phyloP scores from a whole-genome alignment of 2,797 vertebrate species.

The Alouatta caraya region DNA sequence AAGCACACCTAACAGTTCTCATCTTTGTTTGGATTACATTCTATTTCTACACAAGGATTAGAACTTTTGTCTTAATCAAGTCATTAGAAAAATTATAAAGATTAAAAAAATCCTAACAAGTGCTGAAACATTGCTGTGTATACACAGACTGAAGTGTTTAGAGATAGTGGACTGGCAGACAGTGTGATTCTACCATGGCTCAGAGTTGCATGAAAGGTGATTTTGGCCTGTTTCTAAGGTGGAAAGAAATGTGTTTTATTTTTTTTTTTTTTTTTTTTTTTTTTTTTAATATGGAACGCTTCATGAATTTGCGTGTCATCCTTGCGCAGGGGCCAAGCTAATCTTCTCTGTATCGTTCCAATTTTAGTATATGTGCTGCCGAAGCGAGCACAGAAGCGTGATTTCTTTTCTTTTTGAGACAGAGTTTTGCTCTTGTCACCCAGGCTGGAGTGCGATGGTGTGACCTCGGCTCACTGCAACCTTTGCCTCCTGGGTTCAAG shows the following conservation, averaged over 20 bases:
- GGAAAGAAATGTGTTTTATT: not conserved
- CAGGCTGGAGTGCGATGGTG: not conserved
- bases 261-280: too few species aligned
- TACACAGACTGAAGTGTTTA: not conserved
- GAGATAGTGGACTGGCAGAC: not conserved
- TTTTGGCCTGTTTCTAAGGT: not conserved
- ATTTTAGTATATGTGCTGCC: too few species aligned
- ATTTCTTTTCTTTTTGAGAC: not conserved
- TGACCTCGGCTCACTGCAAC: not conserved
- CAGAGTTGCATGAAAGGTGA: not conserved
- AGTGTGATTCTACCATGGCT: not conserved
- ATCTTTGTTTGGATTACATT: not conserved
- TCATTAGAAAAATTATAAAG: not conserved
- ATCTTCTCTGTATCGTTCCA: too few species aligned
- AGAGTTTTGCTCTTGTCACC: not conserved
- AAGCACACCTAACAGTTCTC: not conserved
- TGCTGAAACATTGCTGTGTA: not conserved
- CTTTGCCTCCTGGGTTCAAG: not conserved
- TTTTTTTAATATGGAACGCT: too few species aligned
- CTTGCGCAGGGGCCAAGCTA: too few species aligned
- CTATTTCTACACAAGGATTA: not conserved
- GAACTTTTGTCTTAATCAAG: not conserved
- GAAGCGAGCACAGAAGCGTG: not conserved
- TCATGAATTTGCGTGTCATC: too few species aligned
- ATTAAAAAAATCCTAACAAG: not conserved